A percentile compares a stretch with the other conserved stretches of the same genome.
These are phyloP conservation scores for Ctenopoma kingsleyae DNA, from an alignment of 2,797 vertebrate genomes.

Conservation along the genomic window DNA sequence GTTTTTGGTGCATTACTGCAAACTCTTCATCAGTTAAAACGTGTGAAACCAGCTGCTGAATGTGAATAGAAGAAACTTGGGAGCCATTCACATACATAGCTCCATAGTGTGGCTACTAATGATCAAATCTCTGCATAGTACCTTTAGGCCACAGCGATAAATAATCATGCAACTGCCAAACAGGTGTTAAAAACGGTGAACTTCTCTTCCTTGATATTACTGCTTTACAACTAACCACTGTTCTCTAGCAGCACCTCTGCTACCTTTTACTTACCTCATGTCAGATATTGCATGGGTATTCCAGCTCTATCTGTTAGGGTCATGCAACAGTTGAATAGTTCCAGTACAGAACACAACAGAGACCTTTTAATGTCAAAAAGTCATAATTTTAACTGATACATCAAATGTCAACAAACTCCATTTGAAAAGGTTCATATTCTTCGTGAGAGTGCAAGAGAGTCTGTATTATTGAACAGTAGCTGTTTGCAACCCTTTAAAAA, in stretches of 20 bases:
- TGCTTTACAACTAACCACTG: background rate
- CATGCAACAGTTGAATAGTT: conserved; percentile 2
- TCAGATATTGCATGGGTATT: background rate
- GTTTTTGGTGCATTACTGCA: background rate
- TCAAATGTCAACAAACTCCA: conserved; percentile 5
- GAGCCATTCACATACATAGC: background rate
- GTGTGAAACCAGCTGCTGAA: background rate
- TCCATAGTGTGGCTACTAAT: background rate
- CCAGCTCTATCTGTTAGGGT: conserved; percentile 5
- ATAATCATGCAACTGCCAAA: background rate
- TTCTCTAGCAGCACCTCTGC: background rate
- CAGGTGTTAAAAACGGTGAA: background rate
- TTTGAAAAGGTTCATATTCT: conserved; percentile 5
- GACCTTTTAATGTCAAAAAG: conserved; percentile 1
- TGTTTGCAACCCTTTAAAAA: conserved; percentile 29
- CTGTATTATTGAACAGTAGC: conserved; percentile 16
- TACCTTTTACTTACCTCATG: background rate
- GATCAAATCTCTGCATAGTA: conserved; percentile 1
- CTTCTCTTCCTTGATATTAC: background rate
- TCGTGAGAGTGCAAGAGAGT: background rate
- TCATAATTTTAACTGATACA: background rate
- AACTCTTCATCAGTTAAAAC: background rate
- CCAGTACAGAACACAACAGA: background rate
- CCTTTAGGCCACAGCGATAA: background rate
- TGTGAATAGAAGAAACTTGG: background rate